Conservation (phyloP, 30 jellyfish, hydroid and myxozoan species). For the Aurelia aurita region DNA sequence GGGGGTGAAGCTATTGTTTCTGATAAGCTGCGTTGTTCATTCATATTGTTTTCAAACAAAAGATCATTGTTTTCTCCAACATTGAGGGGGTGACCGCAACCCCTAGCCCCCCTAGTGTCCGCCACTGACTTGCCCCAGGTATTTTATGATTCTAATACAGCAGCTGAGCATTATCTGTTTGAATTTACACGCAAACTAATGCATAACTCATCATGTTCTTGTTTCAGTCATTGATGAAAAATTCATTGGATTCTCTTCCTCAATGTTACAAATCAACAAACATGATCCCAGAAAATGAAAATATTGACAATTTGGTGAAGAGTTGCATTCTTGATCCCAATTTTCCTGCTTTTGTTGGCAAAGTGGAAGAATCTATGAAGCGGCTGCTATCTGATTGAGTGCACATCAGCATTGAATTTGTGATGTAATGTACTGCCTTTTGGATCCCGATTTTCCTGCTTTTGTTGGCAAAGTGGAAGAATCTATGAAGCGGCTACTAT, state of each 20-base stretch:
- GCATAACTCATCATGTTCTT: neutral
- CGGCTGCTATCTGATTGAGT: conserved; percentile 31
- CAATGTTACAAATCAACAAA: conserved; percentile 52
- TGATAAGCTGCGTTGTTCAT: no score
- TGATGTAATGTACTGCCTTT: no score
- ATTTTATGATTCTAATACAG: no score
- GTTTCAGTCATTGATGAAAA: conserved; percentile 26
- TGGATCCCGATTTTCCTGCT: conserved; percentile 88
- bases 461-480: conserved; percentile 88
- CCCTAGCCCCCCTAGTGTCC: no score
- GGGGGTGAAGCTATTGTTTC: no score
- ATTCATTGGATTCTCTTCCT: conserved; percentile 27
- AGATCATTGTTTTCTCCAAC: no score
- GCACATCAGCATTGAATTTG: no score
- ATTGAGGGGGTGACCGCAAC: no score
- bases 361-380: conserved; percentile 75
- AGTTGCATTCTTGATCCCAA: conserved; percentile 84
- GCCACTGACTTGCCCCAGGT: no score
- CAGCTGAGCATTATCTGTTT: no score
- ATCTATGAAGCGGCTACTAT: conserved; percentile 45
- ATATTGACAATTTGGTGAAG: conserved; percentile 47
- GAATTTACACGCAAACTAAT: no score
- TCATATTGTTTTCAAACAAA: no score
- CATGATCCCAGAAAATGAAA: conserved; percentile 22
- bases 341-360: conserved; percentile 87